Evolutionary conservation across 2,797 vertebrate genomes (phyloP).

Genomic region (Mormyrus hasselquistii): DNA sequence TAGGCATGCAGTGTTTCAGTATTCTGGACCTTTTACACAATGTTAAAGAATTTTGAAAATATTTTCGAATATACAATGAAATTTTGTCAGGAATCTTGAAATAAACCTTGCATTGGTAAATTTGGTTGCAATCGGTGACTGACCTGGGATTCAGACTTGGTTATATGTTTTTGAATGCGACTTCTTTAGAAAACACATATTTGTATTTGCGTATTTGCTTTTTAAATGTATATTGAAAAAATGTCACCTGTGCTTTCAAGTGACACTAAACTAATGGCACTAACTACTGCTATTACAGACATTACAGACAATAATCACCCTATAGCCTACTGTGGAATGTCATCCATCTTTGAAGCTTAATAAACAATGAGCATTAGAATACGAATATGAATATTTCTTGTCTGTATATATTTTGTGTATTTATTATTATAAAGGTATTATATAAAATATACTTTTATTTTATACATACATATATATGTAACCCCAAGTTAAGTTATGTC

Average conservation of each 20-base stretch:
- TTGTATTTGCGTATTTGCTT: not conserved
- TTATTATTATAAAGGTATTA: not conserved
- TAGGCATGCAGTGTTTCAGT: not conserved
- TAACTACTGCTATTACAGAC: not conserved
- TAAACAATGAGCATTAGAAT: not conserved
- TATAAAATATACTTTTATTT: too few relatives aligned
- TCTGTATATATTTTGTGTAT: not conserved
- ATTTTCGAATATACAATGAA: not conserved
- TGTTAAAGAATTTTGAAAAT: not conserved
- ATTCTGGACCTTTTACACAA: not conserved
- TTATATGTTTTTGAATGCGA: not conserved
- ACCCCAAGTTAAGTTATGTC: not conserved
- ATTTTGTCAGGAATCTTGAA: not conserved
- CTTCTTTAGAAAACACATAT: not conserved
- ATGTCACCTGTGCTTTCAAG: not conserved
- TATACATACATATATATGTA: not conserved
- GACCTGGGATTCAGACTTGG: not conserved
- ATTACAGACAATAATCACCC: not conserved
- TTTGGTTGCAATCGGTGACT: not conserved
- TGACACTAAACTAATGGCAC: not conserved
- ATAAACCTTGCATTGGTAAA: not conserved
- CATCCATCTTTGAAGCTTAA: not conserved
- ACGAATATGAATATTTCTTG: not conserved
- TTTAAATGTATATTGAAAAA: not conserved
- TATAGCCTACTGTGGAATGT: not conserved